These are phyloP conservation scores for Pegea sp. DNA, from an alignment of 23 tunicate genomes.

Conservation along the genomic window DNA sequence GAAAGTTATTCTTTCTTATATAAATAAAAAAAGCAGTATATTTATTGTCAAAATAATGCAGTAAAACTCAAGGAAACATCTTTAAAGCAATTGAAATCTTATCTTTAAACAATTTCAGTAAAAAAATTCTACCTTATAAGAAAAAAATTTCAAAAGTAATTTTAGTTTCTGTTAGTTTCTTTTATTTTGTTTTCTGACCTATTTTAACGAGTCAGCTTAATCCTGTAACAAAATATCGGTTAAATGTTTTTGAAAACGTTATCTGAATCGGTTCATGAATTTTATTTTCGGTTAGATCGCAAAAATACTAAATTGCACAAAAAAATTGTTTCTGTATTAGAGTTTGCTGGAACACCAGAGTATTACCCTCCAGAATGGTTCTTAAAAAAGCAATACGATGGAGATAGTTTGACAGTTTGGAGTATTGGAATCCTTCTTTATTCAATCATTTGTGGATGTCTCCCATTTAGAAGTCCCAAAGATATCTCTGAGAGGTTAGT, in stretches of 20 bases:
- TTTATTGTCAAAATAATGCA: too few relatives aligned
- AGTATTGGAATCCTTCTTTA: slow-evolving; percentile 80
- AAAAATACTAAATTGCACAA: too few relatives aligned
- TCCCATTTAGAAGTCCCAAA: slow-evolving; percentile 71
- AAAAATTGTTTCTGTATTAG: slow-evolving; percentile 7
- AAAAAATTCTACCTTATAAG: too few relatives aligned
- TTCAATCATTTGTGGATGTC: slow-evolving; percentile 60
- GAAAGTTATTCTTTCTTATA: too few relatives aligned
- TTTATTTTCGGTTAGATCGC: too few relatives aligned
- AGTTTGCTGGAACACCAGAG: slow-evolving; percentile 97
- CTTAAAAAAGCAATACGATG: slow-evolving; percentile 41
- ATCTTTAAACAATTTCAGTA: too few relatives aligned
- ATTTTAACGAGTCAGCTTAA: not conserved
- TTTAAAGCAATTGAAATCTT: too few relatives aligned
- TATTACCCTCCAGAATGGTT: slow-evolving; percentile 98
- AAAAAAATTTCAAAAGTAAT: not conserved
- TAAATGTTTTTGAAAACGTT: not conserved
- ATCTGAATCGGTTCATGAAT: not conserved
- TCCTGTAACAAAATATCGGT: not conserved
- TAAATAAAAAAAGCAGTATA: too few relatives aligned
- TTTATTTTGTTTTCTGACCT: not conserved
- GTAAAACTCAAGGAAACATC: too few relatives aligned
- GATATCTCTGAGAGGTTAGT: slow-evolving; percentile 85
- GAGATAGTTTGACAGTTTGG: slow-evolving; percentile 79
- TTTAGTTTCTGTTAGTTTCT: not conserved